Evolutionary conservation across 2,113 vertebrate species (phyloP), one percentile per base, ranked within the genome.

Genomic region (Motacilla tschutschensis): DNA sequence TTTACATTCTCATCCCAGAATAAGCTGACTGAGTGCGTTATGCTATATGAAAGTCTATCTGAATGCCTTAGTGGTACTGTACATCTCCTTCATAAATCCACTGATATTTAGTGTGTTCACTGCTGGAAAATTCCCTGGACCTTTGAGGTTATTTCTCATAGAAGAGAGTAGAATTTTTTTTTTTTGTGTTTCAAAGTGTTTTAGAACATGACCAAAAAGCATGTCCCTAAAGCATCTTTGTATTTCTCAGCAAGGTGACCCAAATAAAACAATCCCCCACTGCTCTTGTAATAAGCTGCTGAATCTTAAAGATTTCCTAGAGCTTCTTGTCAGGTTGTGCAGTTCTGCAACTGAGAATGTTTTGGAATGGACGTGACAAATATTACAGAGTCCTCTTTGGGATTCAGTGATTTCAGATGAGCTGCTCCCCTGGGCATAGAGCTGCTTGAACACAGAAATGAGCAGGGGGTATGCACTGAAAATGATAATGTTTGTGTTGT

Each of bases 401-500:
- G 75, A 82, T 43, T 70, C 35, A 6, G 25, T 58, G 50, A 28
- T 83, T 89, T 91, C 44, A 57, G 33, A 36, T 50, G 40, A 73
- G 26, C 64, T 65, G 43, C 8, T 80, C 20, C 16, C 41, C 51
- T 41, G 29, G 48, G 65, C 5, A 0, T 5, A 21, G 36, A 51
- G 55, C 62, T 58, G 15, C 41, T 31, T 78, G 58, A 79, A 69
- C 41, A 10, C 4, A 14, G 21, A 40, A 43, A 43, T 15, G 31
- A 78, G n/a, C 0, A 0, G 18, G 17, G 19, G 8, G 3, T 14
- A 5, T 24, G 9, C 3, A 0, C 10, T 86, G 78, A 65, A 75
- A 73, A 33, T 25, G 22, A 12, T 33, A 3, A 9, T 28, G 15
- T 54, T 76, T 62, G 35, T 31, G 29, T 62, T 65, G 6, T 11